Evolutionary conservation across 2,888 invertebrate species (phyloP), one percentile per base, ranked within the genome.

Genomic region (Heliconius erato): DNA sequence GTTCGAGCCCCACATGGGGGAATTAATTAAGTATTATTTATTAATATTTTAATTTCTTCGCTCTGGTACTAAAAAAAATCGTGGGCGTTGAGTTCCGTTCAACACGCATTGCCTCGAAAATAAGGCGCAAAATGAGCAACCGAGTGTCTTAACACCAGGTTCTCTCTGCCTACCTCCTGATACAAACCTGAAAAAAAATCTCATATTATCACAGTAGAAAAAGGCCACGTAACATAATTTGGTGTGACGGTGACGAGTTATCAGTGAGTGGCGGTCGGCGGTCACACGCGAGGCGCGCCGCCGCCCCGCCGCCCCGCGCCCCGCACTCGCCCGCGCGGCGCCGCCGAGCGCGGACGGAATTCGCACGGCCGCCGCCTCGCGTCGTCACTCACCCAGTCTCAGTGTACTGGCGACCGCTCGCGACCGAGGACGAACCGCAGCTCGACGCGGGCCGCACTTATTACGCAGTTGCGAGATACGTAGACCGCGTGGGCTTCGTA

Each of bases 331-430:
- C 90, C 89, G 90, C 91, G 89, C 91, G 91, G 92, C 93, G 91
- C 93, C 90, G 91, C 92, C 85, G 86, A 84, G 94, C 90, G 91
- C 92, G 86, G 86, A 84, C 86, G 86, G 89, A 88, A 88, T 88
- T 88, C 86, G 87, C 92, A 92, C 92, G 91, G 90, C 90, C 92
- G 92, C 87, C 90, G 94, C 92, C 63, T 72, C 71, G 71, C 71
- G 92, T 91, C 91, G 91, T 90, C 85, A 67, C 71, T 77, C 80
- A 72, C 91, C 94, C 16, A 63, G 54, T 54, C 19, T 54, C 94
- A 95, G 95, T 95, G 93, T 95, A 93, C 94, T 94, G 94, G 93
- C 93, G 95, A 94, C 92, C 93, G 94, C 88, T 91, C 92, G 93
- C 93, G 92, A 90, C 89, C 88, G 90, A 92, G 91, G 93, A 94